phyloP scores from a whole-genome alignment of 37 sponge, comb jelly and placozoan species.

The Tethya wilhelma region DNA sequence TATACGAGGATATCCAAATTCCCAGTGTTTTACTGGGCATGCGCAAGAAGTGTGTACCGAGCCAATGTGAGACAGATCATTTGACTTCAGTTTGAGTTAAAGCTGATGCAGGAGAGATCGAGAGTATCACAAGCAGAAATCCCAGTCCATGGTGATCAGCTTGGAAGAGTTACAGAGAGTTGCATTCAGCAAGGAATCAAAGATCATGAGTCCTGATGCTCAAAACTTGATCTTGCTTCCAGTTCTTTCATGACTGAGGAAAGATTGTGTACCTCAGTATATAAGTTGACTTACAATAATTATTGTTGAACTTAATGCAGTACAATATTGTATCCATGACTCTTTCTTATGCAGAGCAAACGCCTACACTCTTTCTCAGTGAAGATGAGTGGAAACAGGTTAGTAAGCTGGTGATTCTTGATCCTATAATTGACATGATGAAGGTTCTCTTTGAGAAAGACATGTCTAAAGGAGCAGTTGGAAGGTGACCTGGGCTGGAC shows the following conservation, averaged over 20 bases:
- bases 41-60: slow-evolving; percentile 30
- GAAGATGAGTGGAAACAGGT: slow-evolving; percentile 30
- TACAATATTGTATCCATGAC: not conserved
- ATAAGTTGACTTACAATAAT: not conserved
- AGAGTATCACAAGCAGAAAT: not conserved
- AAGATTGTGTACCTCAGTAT: not conserved
- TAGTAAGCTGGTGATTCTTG: slow-evolving; percentile 33
- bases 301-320: not conserved
- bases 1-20: slow-evolving; percentile 29
- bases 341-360: not conserved
- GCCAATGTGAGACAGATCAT: slow-evolving; percentile 14
- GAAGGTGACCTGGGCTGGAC: no score
- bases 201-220: not conserved
- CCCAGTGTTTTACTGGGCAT: not conserved
- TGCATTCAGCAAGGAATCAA: not conserved
- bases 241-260: slow-evolving; percentile 56
- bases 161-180: not conserved
- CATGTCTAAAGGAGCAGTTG: not conserved
- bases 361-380: slow-evolving; percentile 15
- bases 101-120: not conserved
- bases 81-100: slow-evolving; percentile 53
- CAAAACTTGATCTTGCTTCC: slow-evolving; percentile 7
- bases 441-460: slow-evolving; percentile 42
- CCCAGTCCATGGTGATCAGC: not conserved
- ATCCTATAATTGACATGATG: slow-evolving; percentile 59